phyloP scores from a whole-genome alignment of 1,140 invertebrate genomes.

The Heliothis virescens region DNA sequence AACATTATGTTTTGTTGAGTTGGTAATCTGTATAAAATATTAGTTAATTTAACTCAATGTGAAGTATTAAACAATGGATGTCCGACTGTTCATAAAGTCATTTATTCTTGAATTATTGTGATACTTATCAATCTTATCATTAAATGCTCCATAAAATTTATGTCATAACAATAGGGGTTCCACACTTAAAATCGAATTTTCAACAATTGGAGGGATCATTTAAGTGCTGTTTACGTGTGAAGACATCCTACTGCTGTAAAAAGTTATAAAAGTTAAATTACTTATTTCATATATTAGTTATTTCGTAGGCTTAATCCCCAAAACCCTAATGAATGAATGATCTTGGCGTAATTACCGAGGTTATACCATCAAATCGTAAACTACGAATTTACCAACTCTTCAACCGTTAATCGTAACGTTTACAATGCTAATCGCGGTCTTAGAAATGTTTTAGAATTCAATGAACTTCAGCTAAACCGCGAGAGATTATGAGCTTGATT shows the following conservation, averaged over 20 bases:
- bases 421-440: constrained; percentile 6
- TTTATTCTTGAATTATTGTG: constrained; percentile 13
- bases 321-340: no score
- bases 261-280: background rate
- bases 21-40: background rate
- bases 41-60: constrained; percentile 30
- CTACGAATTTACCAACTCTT: constrained; percentile 3
- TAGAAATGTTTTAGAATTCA: background rate
- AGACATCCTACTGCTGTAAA: background rate
- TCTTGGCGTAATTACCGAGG: no score
- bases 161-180: constrained; percentile 26
- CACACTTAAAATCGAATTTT: constrained; percentile 33
- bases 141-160: constrained; percentile 14
- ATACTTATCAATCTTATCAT: constrained; percentile 20
- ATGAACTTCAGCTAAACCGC: background rate
- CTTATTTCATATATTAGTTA: background rate
- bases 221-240: background rate
- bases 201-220: background rate
- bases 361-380: background rate
- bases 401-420: constrained; percentile 7
- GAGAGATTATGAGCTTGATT: constrained; percentile 1
- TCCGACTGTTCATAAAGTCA: constrained; percentile 18
- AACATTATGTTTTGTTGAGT: constrained; percentile 3
- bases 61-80: constrained; percentile 30
- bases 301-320: no score